Conservation (phyloP, 2,888 invertebrate species). For the Tolmerus cingulatus region DNA sequence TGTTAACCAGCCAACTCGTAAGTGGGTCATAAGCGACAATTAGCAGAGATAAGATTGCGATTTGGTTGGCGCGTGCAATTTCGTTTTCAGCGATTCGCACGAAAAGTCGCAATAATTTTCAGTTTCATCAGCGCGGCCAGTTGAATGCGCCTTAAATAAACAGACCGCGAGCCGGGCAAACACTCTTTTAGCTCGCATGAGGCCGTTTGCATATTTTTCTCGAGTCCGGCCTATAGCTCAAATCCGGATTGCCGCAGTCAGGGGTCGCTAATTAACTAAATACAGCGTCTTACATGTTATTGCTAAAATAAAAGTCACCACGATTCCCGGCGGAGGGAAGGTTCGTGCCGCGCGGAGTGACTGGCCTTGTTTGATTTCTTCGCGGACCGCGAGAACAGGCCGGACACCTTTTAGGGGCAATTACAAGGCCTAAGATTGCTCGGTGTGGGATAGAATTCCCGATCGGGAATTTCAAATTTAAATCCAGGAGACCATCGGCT, state of each 20-base stretch:
- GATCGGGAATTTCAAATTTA: not conserved
- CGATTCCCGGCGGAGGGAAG: not conserved
- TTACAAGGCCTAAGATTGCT: constrained; percentile 6
- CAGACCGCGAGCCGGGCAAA: not conserved
- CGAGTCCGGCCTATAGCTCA: constrained; percentile 12
- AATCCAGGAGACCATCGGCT: not conserved
- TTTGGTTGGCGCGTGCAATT: not conserved
- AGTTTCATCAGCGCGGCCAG: constrained; percentile 8
- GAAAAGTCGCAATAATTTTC: constrained; percentile 9
- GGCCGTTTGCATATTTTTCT: not conserved
- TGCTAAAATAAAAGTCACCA: constrained; percentile 30
- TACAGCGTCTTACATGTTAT: constrained; percentile 43
- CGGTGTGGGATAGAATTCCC: not conserved
- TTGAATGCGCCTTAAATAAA: constrained; percentile 21
- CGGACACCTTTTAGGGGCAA: constrained; percentile 39
- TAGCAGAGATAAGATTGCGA: not conserved
- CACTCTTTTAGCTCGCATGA: not conserved
- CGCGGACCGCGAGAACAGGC: not conserved
- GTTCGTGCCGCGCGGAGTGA: not conserved
- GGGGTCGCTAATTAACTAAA: constrained; percentile 44
- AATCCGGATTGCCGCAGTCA: constrained; percentile 41
- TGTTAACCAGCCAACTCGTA: not conserved
- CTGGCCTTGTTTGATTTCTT: not conserved
- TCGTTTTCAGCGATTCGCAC: constrained; percentile 12
- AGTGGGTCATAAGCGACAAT: not conserved